Conservation (phyloP, 1,140 invertebrate species). For the Brachionus manjavacas region DNA sequence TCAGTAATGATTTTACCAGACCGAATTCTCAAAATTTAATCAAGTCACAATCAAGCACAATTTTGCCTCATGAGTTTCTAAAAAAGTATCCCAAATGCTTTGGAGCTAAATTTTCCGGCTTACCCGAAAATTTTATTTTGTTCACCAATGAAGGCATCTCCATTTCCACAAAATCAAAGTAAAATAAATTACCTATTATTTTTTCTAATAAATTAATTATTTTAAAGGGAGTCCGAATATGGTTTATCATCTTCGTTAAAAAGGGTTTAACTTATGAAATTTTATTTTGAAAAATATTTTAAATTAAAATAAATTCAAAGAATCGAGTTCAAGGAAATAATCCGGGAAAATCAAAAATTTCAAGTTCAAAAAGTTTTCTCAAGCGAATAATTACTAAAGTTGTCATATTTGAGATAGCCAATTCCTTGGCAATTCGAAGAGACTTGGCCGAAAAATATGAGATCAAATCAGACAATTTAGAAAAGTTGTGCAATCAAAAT, state of each 20-base stretch:
- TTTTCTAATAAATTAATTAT: neutral
- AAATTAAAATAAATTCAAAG: neutral
- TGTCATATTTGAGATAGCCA: neutral
- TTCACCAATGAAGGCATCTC: neutral
- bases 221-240: neutral
- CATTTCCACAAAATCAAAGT: neutral
- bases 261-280: neutral
- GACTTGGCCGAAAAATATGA: constrained; percentile 17
- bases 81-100: constrained; percentile 22
- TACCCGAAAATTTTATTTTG: constrained; percentile 12
- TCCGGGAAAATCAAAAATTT: neutral
- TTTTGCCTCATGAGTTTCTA: neutral
- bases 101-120: constrained; percentile 13
- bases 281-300: neutral
- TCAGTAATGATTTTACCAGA: neutral
- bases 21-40: constrained; percentile 17
- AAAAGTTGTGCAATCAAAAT: neutral
- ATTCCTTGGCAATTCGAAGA: neutral
- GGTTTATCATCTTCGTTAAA: neutral
- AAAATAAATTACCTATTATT: neutral
- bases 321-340: neutral
- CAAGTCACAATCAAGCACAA: neutral
- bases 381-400: neutral
- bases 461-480: neutral
- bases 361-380: neutral